phyloP scores from a whole-genome alignment of 2,797 vertebrate species.

The Myripristis jacobus region DNA sequence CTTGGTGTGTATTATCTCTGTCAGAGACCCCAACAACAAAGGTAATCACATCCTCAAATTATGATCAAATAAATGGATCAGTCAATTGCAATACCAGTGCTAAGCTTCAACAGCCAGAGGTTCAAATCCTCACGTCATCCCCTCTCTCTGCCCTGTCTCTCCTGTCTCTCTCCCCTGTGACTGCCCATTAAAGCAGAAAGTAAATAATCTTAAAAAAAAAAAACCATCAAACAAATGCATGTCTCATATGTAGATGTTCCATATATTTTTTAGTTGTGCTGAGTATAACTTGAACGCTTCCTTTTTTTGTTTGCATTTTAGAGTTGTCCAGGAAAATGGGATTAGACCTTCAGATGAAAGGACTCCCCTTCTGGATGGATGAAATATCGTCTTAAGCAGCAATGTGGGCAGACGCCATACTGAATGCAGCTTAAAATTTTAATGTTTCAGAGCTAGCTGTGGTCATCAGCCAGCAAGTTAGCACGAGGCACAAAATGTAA shows the following conservation, averaged over 20 bases:
- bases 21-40: constrained; percentile 48
- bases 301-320: constrained; percentile 54
- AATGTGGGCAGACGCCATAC: not conserved
- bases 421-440: not conserved
- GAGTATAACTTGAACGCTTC: constrained; percentile 10
- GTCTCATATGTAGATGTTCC: not conserved
- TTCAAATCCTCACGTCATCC: too few species aligned
- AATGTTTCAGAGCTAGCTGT: not conserved
- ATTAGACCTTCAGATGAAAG: constrained; percentile 51
- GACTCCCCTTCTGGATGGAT: constrained; percentile 64
- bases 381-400: constrained; percentile 4
- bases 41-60: constrained; percentile 60
- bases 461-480: not conserved
- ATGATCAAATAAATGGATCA: too few species aligned
- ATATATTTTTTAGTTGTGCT: not conserved
- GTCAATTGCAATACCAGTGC: too few species aligned
- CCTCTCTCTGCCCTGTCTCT: too few species aligned
- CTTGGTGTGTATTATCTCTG: constrained; percentile 66
- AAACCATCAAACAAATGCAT: too few species aligned
- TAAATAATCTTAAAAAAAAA: too few species aligned
- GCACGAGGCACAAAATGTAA: not conserved
- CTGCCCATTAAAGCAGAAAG: too few species aligned
- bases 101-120: too few species aligned
- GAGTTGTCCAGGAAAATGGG: constrained; percentile 24
- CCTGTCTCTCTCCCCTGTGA: too few species aligned